Evolutionary conservation across 2,888 invertebrate genomes (phyloP).

Genomic region (Blera fallax): DNA sequence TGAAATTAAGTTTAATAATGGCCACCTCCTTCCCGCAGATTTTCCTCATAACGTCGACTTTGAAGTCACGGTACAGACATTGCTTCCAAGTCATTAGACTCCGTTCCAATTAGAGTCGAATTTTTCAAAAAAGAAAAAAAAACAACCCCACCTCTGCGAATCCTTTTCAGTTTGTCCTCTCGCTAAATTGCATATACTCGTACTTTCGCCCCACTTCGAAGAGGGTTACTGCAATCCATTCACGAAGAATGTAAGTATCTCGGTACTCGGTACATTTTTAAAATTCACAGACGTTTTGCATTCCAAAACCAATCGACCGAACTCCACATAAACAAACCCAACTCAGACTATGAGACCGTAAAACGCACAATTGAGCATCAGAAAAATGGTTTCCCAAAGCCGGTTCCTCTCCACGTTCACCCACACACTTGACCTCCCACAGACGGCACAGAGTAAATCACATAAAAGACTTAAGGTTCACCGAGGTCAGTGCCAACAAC

Average conservation of each 20-base stretch:
- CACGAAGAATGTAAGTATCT: not conserved
- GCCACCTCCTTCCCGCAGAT: not conserved
- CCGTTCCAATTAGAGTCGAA: not conserved
- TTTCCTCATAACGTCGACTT: not conserved
- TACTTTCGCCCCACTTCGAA: not conserved
- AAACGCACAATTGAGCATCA: constrained; percentile 43
- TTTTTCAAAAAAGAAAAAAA: not conserved
- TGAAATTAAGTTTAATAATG: not conserved
- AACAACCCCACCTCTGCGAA: not conserved
- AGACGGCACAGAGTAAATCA: constrained; percentile 21
- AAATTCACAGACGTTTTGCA: constrained; percentile 42
- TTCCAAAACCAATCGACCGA: constrained; percentile 17
- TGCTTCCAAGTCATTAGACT: not conserved
- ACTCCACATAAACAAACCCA: constrained; percentile 1
- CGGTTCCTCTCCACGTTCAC: constrained; percentile 5
- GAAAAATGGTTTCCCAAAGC: constrained; percentile 21
- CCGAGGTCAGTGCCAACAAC: constrained; percentile 54
- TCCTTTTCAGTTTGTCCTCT: not conserved
- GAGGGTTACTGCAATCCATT: not conserved
- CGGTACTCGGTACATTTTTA: not conserved
- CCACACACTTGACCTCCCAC: constrained; percentile 39
- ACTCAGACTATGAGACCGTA: constrained; percentile 17
- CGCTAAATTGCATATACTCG: not conserved
- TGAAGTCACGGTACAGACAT: not conserved
- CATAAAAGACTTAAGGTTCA: constrained; percentile 35